Percentiles rank a stretch among this genome's conserved stretches.
phyloP scores from a whole-genome alignment of 2,888 invertebrate genomes.

The Idaea dimidiata region DNA sequence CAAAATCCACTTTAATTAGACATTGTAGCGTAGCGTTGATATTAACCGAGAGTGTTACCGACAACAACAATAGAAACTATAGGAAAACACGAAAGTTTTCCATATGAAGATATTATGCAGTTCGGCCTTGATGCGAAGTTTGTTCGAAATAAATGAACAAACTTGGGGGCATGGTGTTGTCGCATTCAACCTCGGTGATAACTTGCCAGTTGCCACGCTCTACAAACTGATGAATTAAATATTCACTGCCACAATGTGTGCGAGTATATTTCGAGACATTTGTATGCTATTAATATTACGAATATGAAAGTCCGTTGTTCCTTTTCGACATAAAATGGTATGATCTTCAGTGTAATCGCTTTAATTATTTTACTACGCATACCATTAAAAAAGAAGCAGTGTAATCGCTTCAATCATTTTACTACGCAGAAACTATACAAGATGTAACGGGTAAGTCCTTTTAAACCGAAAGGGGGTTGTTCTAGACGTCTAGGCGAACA shows the following conservation, averaged over 20 bases:
- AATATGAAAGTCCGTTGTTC: not conserved
- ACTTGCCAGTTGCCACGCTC: conserved; percentile 43
- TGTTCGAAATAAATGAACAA: conserved; percentile 43
- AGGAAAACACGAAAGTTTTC: conserved; percentile 38
- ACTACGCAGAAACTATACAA: no score
- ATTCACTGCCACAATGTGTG: conserved; percentile 21
- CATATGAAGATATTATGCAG: conserved; percentile 49
- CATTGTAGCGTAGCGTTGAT: conserved; percentile 10
- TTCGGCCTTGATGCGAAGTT: conserved; percentile 34
- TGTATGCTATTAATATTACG: not conserved
- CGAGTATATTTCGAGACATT: not conserved
- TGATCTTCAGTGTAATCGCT: not conserved
- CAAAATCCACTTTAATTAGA: not conserved
- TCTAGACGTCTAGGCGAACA: no score
- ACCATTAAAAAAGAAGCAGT: no score
- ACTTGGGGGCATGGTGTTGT: conserved; percentile 42
- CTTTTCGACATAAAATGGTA: not conserved
- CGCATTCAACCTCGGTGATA: conserved; percentile 32
- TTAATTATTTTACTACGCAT: no score
- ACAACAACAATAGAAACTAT: conserved; percentile 30
- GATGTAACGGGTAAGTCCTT: no score
- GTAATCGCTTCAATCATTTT: no score
- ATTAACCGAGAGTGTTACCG: conserved; percentile 23
- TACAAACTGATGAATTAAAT: conserved; percentile 35
- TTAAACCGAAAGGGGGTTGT: no score